phyloP scores from a whole-genome alignment of 2,113 vertebrate species.

The Mesembrinibis cayennensis region DNA sequence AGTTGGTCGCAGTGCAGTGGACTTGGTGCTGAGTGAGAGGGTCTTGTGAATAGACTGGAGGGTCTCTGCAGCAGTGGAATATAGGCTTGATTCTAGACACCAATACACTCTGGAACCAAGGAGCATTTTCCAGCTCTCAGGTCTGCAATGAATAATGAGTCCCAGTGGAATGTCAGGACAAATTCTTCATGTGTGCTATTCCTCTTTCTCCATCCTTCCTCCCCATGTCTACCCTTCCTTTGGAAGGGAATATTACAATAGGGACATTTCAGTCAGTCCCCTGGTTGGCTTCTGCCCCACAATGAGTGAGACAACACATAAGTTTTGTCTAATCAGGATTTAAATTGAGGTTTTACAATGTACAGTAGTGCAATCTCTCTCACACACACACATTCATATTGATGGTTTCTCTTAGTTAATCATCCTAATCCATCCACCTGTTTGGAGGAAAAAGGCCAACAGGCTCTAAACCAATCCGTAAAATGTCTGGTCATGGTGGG shows the following conservation, averaged over 20 bases:
- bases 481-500: not conserved
- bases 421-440: not conserved
- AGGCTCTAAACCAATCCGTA: not conserved
- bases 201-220: not conserved
- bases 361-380: not conserved
- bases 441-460: not conserved
- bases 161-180: not conserved
- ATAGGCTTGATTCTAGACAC: not conserved
- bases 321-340: not conserved
- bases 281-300: not conserved
- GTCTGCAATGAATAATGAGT: not conserved
- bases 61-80: not conserved
- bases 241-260: not conserved
- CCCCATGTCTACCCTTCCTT: accelerated
- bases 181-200: not conserved
- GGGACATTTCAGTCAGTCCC: not conserved
- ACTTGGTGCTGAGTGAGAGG: not conserved
- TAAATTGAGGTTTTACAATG: not conserved
- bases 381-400: not conserved
- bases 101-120: not conserved
- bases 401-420: not conserved
- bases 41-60: not conserved
- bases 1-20: not conserved
- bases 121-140: not conserved
- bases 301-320: not conserved